Evolutionary conservation across 2,113 vertebrate species (phyloP), one percentile per base, ranked within the genome.

Genomic region (Turdus rufiventris): DNA sequence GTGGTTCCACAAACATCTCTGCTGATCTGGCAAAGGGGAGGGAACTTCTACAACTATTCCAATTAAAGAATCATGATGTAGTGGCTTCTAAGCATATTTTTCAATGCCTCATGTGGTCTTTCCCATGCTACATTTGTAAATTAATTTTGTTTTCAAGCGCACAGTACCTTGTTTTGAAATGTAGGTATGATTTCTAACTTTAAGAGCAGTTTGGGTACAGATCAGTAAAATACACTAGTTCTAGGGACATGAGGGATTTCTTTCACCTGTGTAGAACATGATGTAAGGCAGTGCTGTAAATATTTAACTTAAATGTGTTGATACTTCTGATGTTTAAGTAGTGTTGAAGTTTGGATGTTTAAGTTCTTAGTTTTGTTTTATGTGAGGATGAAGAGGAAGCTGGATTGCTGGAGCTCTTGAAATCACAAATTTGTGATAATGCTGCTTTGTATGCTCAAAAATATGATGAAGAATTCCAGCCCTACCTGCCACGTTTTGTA

Each of bases 361-460:
- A 95, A 97, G 70, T 96, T 94, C 54, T 96, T 76, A 18, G 14
- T 96, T 96, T 95, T 95, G 18, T 97, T 85, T 96, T 94, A 91
- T 94, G 33, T 93, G 88, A 99, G 99, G 99, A 99, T 98, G 99
- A 99, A 97, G 99, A 99, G 66, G 99, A 99, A 96, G 99, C 99
- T 12, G 99, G 99, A 29, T 98, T 99, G 57, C 92, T 99, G 96
- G 99, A 99, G 96, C 97, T 99, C 75, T 97, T 99, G 85, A 99
- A 99, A 94, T 99, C 99, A 65, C 99, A 99, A 90, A 99, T 99
- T 89, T 99, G 99, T 97, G 99, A 99, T 96, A 99, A 99, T 63
- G 99, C 99, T 82, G 99, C 99, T 54, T 98, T 99, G 43, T 99
- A 99, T 33, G 99, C 99, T 93, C 99, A 99, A 92, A 99, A 99